Base-by-base conservation (phyloP, 2,888 invertebrate genomes). In the Andrena bucephala region DNA sequence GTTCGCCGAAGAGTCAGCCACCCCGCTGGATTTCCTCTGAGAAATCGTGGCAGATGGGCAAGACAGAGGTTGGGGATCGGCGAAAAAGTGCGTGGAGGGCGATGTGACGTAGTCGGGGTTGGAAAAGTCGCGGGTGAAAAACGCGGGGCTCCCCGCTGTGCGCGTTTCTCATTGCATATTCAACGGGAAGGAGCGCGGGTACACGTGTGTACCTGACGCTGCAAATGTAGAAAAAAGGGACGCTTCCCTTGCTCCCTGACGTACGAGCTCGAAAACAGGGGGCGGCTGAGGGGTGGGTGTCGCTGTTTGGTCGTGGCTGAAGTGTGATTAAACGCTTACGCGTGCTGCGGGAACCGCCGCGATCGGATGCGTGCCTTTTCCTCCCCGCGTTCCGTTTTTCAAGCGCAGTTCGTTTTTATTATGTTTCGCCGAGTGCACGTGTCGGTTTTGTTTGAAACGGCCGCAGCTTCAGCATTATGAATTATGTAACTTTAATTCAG, bases 131-230 rank as follows among this genome's bases (percentile, higher is more conserved):
- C 13, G 72, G 77, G 66, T 78, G 72, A 81, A 82, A 79, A 83
- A 71, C 69, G 70, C 70, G 63, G 48, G 60, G 50, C 50, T 33
- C 48, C 70, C 75, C 68, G 75, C 69, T 60, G 70, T 8, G 29
- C 76, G 48, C 72, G 54, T 67, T 76, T 89, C 89, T 90, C 90
- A 89, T 91, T 90, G 90, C 87, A 91, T 91, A 91, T 91, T 91
- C 91, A 91, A 85, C 83, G 90, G 67, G 76, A 72, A 59, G 63
- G 83, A 76, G 66, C 80, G 81, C 57, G 52, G 70, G 67, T 82
- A 85, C 76, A 78, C 78, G 85, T 72, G 88, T 87, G 89, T 85
- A 87, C 77, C 86, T 89, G 89, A 89, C 82, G 79, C 85, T 75
- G 80, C 87, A 76, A 88, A 86, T 63, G 87, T 71, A 84, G 83